These are phyloP conservation scores for Aphelenchoides fujianensis DNA, from an alignment of 1,140 invertebrate species.

Conservation along the genomic window DNA sequence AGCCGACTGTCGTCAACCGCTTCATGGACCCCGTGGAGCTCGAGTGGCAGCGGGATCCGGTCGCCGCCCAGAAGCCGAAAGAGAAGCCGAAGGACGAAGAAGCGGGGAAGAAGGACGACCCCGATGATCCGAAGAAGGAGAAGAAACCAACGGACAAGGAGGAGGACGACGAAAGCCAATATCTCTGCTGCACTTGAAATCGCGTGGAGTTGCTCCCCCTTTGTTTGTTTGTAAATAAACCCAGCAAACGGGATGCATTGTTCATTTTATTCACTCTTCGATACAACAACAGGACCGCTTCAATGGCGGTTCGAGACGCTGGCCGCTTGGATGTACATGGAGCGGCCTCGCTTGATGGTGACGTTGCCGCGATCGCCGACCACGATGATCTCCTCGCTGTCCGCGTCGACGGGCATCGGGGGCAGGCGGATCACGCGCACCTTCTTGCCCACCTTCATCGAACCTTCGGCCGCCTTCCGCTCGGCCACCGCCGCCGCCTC, in stretches of 20 bases:
- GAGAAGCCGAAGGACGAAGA: background rate
- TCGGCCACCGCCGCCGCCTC: background rate
- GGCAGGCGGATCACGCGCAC: constrained; percentile 6
- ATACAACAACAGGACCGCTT: too few species aligned
- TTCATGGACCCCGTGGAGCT: background rate
- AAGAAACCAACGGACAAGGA: too few species aligned
- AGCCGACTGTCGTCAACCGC: background rate
- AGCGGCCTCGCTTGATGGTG: background rate
- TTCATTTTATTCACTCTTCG: too few species aligned
- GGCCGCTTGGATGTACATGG: background rate
- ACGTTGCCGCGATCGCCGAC: constrained; percentile 2
- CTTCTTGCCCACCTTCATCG: constrained; percentile 7
- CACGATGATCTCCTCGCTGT: constrained; percentile 6
- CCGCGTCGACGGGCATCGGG: background rate
- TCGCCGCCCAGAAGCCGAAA: background rate
- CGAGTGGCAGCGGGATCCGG: background rate
- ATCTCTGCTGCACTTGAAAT: background rate
- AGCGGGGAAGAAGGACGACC: background rate
- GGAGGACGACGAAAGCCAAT: background rate
- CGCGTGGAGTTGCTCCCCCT: too few species aligned
- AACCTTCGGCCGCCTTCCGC: background rate
- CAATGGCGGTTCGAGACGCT: background rate
- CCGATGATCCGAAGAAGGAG: background rate
- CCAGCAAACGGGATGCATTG: too few species aligned
- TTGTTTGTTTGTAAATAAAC: too few species aligned